Conservation (phyloP, 1,140 invertebrate species). For the Palaemon carinicauda region DNA sequence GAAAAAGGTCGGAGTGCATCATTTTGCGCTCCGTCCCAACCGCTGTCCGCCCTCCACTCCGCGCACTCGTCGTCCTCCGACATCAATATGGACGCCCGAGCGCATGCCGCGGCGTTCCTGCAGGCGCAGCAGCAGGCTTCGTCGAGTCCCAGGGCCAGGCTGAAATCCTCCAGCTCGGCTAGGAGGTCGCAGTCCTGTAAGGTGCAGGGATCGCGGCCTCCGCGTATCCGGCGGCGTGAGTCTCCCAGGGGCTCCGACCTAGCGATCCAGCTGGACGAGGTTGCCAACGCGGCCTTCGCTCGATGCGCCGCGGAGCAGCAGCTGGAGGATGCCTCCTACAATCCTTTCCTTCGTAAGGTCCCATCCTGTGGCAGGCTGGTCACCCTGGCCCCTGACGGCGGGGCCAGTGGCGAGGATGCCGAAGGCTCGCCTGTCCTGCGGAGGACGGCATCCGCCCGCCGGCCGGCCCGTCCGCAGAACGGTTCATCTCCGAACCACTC, state of each 20-base stretch:
- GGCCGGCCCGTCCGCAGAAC: slow-evolving; percentile 42
- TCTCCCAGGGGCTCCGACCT: slow-evolving; percentile 28
- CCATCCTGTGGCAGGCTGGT: slow-evolving; percentile 59
- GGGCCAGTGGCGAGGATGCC: slow-evolving; percentile 12
- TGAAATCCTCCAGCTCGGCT: slow-evolving; percentile 48
- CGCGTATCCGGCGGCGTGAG: slow-evolving; percentile 35
- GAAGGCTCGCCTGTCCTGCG: slow-evolving; percentile 52
- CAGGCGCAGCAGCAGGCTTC: slow-evolving; percentile 41
- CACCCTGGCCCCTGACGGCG: slow-evolving; percentile 44
- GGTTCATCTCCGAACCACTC: slow-evolving; percentile 52
- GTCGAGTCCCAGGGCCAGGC: slow-evolving; percentile 44
- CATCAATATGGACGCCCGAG: slow-evolving; percentile 32
- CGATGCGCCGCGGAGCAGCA: background rate
- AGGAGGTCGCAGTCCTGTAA: slow-evolving; percentile 60
- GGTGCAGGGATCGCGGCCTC: slow-evolving; percentile 58
- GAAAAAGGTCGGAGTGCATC: slow-evolving; percentile 59
- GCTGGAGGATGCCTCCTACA: slow-evolving; percentile 50
- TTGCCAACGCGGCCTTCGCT: slow-evolving; percentile 16
- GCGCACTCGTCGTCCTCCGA: slow-evolving; percentile 49
- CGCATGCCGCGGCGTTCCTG: slow-evolving; percentile 44
- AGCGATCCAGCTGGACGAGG: slow-evolving; percentile 26
- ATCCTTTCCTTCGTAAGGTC: slow-evolving; percentile 58
- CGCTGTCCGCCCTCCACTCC: slow-evolving; percentile 38
- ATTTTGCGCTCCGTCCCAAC: slow-evolving; percentile 56
- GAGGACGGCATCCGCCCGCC: slow-evolving; percentile 57